Evolutionary conservation across 2,888 invertebrate species (phyloP), one percentile per base, ranked within the genome.

Genomic region (Ormia ochracea): DNA sequence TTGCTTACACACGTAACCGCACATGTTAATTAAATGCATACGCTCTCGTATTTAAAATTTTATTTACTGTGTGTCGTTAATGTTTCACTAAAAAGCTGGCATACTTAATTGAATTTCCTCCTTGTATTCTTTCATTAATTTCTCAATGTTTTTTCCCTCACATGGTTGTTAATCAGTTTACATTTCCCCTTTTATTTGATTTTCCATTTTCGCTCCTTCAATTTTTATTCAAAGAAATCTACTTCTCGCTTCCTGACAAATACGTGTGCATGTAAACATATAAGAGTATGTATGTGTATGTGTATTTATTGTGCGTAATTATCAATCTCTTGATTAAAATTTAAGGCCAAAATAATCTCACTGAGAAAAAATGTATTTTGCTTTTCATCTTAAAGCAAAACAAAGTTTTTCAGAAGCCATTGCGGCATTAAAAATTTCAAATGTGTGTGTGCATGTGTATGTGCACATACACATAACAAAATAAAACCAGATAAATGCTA

Each of bases 11-110:
- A n/a, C n/a, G n/a, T n/a, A n/a, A n/a, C n/a, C n/a, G n/a, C n/a
- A n/a, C n/a, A n/a, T n/a, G n/a, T n/a, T n/a, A n/a, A n/a, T n/a
- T n/a, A n/a, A n/a, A n/a, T n/a, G n/a, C n/a, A n/a, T n/a, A n/a
- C n/a, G n/a, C n/a, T n/a, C n/a, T n/a, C n/a, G n/a, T n/a, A n/a
- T n/a, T n/a, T n/a, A n/a, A n/a, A n/a, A n/a, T n/a, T n/a, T n/a
- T n/a, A n/a, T n/a, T n/a, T n/a, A n/a, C n/a, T n/a, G n/a, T n/a
- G n/a, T n/a, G n/a, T n/a, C n/a, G n/a, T n/a, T n/a, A n/a, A n/a
- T n/a, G n/a, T n/a, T n/a, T n/a, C n/a, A n/a, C n/a, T n/a, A n/a
- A 41, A 70, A 21, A 48, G 70, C 59, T 19, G 59, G 26, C 28
- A 50, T 28, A 50, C 54, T 38, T 31, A 28, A 43, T 14, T 28